These are phyloP conservation scores for Australoheros facetus DNA, from an alignment of 2,797 vertebrate genomes.

Conservation along the genomic window DNA sequence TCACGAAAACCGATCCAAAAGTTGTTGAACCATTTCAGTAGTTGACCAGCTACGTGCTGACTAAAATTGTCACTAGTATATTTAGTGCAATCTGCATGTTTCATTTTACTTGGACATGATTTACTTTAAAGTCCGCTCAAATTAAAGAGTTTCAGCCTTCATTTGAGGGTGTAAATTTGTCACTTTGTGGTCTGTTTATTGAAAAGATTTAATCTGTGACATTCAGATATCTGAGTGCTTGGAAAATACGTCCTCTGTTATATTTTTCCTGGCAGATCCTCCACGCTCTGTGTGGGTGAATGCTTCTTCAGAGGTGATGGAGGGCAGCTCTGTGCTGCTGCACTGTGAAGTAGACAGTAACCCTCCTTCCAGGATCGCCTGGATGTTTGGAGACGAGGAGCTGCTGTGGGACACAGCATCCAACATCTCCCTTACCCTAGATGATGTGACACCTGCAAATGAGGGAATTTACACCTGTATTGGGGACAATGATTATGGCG, in stretches of 20 bases:
- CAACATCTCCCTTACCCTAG: conserved; percentile 83
- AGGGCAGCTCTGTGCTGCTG: conserved; percentile 85
- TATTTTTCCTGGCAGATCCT: conserved; percentile 71
- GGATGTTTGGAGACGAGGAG: conserved; percentile 84
- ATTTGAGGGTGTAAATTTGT: not conserved
- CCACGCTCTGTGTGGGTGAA: conserved; percentile 90
- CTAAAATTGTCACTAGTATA: not conserved
- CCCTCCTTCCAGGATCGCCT: conserved; percentile 84
- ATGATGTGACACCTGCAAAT: conserved; percentile 80
- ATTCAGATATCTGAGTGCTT: not conserved
- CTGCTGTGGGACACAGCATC: conserved; percentile 83
- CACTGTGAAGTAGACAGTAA: conserved; percentile 91
- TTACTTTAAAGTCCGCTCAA: not conserved
- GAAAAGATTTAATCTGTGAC: not conserved
- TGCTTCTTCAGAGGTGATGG: conserved; percentile 87
- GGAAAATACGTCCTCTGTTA: not conserved
- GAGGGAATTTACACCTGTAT: conserved; percentile 89
- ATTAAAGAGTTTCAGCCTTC: not conserved
- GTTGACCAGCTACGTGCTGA: not conserved
- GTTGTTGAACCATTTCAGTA: not conserved
- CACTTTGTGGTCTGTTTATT: not conserved
- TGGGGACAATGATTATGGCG: conserved; percentile 87
- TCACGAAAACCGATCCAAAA: not conserved
- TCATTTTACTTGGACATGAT: not conserved
- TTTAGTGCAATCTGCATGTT: not conserved